Conservation (phyloP, 2,797 vertebrate species). For the Peromyscus melanophrys region DNA sequence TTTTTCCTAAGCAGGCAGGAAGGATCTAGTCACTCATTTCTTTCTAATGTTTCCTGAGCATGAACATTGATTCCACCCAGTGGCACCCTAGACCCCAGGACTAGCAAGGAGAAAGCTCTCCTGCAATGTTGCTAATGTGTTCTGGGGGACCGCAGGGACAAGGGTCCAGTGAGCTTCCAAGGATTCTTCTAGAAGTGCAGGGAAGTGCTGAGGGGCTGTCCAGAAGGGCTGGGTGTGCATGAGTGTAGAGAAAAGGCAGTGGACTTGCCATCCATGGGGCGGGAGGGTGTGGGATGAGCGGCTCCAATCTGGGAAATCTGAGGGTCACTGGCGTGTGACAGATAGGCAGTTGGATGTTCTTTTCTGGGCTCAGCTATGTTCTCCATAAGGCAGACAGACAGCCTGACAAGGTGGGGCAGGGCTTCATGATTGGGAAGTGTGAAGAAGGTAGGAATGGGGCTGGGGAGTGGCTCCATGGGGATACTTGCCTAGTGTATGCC, state of each 20-base stretch:
- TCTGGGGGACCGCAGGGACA: background rate
- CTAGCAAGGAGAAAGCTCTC: background rate
- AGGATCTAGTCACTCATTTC: background rate
- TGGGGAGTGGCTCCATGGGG: background rate
- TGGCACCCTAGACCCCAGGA: background rate
- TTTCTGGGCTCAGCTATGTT: background rate
- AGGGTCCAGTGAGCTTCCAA: background rate
- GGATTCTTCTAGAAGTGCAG: background rate
- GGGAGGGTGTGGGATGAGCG: background rate
- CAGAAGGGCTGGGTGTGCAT: too few relatives aligned
- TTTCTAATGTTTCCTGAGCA: background rate
- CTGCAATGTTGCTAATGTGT: background rate
- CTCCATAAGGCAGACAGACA: background rate
- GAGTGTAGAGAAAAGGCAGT: background rate
- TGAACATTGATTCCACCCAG: background rate
- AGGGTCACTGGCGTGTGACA: background rate
- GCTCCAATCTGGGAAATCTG: background rate
- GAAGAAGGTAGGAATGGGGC: background rate
- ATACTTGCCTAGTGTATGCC: background rate
- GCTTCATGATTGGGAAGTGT: background rate
- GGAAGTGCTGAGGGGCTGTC: background rate
- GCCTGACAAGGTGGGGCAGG: background rate
- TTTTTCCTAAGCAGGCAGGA: background rate
- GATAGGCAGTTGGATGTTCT: background rate
- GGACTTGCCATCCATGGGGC: rapidly evolving